Base-by-base conservation (phyloP, 2,797 vertebrate genomes). In the Bovichtus diacanthus region DNA sequence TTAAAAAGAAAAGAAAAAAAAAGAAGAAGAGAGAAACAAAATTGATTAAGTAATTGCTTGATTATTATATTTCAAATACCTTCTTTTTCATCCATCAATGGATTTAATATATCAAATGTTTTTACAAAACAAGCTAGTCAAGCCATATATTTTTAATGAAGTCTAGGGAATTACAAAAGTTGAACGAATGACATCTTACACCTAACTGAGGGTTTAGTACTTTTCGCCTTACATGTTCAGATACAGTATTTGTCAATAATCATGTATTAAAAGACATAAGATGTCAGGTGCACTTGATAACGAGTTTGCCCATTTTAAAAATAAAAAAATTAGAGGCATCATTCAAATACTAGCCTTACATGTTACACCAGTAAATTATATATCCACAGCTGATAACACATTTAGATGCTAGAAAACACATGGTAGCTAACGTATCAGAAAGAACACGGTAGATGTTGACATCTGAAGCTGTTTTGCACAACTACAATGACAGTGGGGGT, bases 1-100 rank as follows among this genome's bases (percentile, higher is more conserved):
- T 34, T 34, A 61, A 93, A 84, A 86, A n/a, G n/a, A n/a, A n/a
- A n/a, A n/a, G n/a, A n/a, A n/a, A n/a, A n/a, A n/a, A 91, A 86
- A 84, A 31, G 66, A 2, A 34, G 7, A 21, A n/a, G 5, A 83
- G 11, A 55, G 5, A 75, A 43, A 68, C 0, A 19, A 4, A 53
- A 47, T n/a, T 7, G 1, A 64, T 44, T 51, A 7, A 53, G 38
- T 18, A 25, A 19, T n/a, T 47, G 0, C 3, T 73, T 41, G 4
- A 62, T 29, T 69, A 2, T 51, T 1, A 3, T 21, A 29, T 9
- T 77, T 31, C 6, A 76, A n/a, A 18, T 0, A 9, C 2, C 4
- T n/a, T 18, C 9, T 4, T 39, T 49, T 49, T 12, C 1, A 34
- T 31, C 1, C 1, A 62, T 19, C 3, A 6, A 19, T 16, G 2